phyloP scores from a whole-genome alignment of 2,113 vertebrate genomes.

The Lampris megalopsis region DNA sequence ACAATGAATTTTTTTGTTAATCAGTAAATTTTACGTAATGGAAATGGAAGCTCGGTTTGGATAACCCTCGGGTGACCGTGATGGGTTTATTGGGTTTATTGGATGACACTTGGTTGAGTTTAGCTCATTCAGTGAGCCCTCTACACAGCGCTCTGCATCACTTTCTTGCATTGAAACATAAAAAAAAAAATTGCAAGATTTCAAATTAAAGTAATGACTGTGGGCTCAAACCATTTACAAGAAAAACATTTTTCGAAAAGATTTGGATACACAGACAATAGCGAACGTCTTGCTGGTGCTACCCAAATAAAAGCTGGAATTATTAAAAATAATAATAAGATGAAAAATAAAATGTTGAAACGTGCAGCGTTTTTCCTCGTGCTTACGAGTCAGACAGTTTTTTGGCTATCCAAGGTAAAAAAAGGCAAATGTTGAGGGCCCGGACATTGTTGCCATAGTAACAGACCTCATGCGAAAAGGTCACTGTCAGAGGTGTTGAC shows the following conservation, averaged over 20 bases:
- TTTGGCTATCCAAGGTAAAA: slow-evolving; percentile 58
- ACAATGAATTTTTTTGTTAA: too few species aligned
- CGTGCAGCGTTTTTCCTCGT: slow-evolving; percentile 41
- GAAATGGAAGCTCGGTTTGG: too few species aligned
- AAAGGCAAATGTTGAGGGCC: slow-evolving; percentile 59
- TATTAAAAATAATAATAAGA: slow-evolving; percentile 9
- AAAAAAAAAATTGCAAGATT: background rate
- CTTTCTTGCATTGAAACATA: too few species aligned
- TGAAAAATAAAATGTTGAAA: slow-evolving; percentile 23
- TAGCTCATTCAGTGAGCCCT: too few species aligned
- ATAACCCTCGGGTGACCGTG: too few species aligned
- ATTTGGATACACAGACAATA: background rate
- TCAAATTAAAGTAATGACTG: background rate
- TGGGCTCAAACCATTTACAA: background rate
- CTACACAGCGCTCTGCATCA: too few species aligned
- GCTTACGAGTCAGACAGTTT: slow-evolving; percentile 57
- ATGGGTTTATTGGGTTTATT: too few species aligned
- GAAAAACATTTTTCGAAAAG: background rate
- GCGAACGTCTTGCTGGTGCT: slow-evolving; percentile 1
- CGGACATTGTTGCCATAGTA: slow-evolving; percentile 82
- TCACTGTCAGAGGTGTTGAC: slow-evolving; percentile 81
- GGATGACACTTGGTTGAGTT: too few species aligned
- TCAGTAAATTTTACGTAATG: too few species aligned
- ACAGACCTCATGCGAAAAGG: slow-evolving; percentile 84
- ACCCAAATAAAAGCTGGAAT: background rate